Conservation (phyloP, 2,888 invertebrate species). For the Nomada ferruginata region DNA sequence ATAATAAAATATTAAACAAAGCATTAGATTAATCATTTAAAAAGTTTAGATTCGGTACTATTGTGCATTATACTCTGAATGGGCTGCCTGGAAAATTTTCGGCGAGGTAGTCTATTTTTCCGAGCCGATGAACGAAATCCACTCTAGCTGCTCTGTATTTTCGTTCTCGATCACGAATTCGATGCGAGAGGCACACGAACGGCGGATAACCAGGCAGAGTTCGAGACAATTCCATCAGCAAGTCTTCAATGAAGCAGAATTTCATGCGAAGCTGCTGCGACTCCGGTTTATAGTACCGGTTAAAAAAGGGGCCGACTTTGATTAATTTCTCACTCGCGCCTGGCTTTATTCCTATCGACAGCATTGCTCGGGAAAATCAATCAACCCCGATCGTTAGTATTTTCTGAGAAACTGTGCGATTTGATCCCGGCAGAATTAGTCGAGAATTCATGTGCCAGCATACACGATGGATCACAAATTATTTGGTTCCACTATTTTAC, state of each 20-base stretch:
- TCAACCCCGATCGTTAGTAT: not conserved
- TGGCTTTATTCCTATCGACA: slow-evolving; percentile 1
- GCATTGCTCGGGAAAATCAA: not conserved
- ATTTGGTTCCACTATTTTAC: too few relatives aligned
- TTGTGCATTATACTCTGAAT: too few relatives aligned
- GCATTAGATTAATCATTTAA: not conserved
- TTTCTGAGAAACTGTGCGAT: slow-evolving; percentile 4
- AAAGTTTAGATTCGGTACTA: not conserved
- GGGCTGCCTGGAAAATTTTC: not conserved
- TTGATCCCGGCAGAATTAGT: not conserved
- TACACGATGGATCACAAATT: not conserved
- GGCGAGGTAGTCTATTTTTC: not conserved
- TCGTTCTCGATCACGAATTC: not conserved
- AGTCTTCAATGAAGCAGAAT: slow-evolving; percentile 11
- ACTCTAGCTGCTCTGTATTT: not conserved
- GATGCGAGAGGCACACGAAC: not conserved
- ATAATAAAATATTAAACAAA: too few relatives aligned
- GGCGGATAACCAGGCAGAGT: not conserved
- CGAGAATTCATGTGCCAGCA: not conserved
- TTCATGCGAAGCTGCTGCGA: not conserved
- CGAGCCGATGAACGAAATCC: not conserved
- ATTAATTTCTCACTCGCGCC: slow-evolving; percentile 28
- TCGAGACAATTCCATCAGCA: not conserved
- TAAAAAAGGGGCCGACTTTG: slow-evolving; percentile 12
- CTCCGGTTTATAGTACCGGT: not conserved